Conservation (phyloP, 2,113 vertebrate species). For the Alaudala cheleensis region DNA sequence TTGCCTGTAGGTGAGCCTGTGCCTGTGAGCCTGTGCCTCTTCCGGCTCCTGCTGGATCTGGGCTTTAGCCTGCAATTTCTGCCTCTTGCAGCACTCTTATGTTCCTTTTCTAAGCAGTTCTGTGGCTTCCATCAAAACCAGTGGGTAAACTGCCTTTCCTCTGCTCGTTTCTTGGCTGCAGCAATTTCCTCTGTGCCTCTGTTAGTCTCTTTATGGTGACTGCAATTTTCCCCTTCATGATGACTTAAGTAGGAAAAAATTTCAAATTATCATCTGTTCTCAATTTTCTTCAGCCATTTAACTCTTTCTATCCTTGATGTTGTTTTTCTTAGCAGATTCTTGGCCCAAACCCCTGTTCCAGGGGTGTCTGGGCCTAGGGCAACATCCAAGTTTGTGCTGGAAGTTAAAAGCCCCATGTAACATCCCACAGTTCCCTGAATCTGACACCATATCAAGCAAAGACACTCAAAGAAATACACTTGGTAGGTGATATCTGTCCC, state of each 20-base stretch:
- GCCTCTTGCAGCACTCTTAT: not conserved
- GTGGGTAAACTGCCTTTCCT: slow-evolving; percentile 4
- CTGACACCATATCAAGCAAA: not conserved
- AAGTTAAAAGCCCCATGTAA: not conserved
- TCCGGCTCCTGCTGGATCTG: not conserved
- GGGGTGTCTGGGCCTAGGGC: not conserved
- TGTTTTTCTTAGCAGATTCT: not conserved
- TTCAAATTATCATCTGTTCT: not conserved
- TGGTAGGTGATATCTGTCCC: not conserved
- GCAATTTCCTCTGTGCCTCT: slow-evolving; percentile 13
- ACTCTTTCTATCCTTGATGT: not conserved
- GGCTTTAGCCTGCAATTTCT: not conserved
- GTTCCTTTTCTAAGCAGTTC: not conserved
- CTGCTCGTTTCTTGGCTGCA: not conserved
- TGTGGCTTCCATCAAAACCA: not conserved
- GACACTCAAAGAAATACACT: not conserved
- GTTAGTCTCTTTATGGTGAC: not conserved
- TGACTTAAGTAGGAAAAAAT: not conserved
- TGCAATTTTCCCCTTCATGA: not conserved
- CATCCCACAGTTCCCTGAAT: not conserved
- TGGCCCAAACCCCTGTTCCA: not conserved
- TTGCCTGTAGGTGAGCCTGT: not conserved
- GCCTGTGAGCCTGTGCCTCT: not conserved
- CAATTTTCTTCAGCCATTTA: not conserved
- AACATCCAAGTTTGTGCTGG: not conserved